Evolutionary conservation across 2,113 vertebrate species (phyloP), one percentile per base, ranked within the genome.

Genomic region (Pachypanchax playfairii): DNA sequence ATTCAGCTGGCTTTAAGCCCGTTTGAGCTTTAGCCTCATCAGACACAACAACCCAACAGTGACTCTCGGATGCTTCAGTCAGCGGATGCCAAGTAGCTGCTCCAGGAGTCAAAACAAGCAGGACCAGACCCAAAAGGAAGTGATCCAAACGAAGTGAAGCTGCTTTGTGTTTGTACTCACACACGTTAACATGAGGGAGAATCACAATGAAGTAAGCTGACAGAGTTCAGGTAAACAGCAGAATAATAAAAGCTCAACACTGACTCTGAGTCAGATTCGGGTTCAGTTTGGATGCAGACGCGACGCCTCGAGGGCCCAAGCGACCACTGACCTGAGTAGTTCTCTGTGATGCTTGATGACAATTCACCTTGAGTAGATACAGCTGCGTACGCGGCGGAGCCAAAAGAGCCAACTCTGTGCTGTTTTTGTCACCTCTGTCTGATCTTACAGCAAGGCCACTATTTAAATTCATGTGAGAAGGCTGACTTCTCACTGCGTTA

Each of bases 191-290:
- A 63, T 70, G 54, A 39, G 14, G 50, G 59, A 29, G 39, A 67
- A 42, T 71, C 38, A 24, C 39, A 57, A 70, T 54, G 49, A 77
- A 65, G 64, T 39, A 28, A 47, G 50, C 46, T 44, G 65, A 67
- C 72, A 52, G 39, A 58, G 48, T 42, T 48, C 47, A 60, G 61
- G 57, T 43, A 57, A 79, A 53, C 18, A 33, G 74, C 25, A 28
- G 56, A 71, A 52, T 77, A 78, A 82, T 76, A 26, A 41, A 61
- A 77, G 49, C 61, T 55, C 73, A 83, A 50, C 35, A 63, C 64
- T 14, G 15, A 65, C 15, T 49, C 70, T 66, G 79, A 83, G 68
- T 83, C 63, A 74, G 48, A 62, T 73, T 61, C 68, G 26, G 51
- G 55, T 49, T 77, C 42, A 57, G 33, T 55, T 55, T 44, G 46